Evolutionary conservation across 2,797 vertebrate species (phyloP), one percentile per base, ranked within the genome.

Genomic region (Apogon talboti): DNA sequence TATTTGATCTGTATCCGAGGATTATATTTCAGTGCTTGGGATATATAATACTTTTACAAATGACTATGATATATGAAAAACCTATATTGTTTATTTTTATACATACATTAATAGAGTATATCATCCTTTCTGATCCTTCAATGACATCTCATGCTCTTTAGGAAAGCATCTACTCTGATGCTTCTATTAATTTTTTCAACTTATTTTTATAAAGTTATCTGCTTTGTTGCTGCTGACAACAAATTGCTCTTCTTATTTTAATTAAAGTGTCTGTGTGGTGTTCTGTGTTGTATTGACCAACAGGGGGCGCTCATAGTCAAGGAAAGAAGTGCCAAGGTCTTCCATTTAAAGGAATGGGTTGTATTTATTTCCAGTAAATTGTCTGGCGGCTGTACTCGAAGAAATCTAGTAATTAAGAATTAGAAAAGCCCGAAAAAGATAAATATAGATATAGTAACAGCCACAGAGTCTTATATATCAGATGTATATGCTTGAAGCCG

Each of bases 271-370:
- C 7, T 4, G 13, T 6, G n/a, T 44, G 44, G 42, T 66, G 74
- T 37, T 55, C 8, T 79, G 19, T 24, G 33, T 33, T 8, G 0
- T n/a, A 1, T 28, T 0, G 0, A n/a, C 83, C 90, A 83, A 62
- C 48, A 90, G 89, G 75, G 79, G 85, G 89, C 11, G 81, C 90
- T 85, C 81, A 16, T n/a, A 38, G 51, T 70, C 68, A 60, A 70
- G 48, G 43, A 44, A 75, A 83, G 43, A 13, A 13, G 41, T 54
- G 60, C 64, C 60, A 56, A 50, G 57, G 70, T 65, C 77, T 71
- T 48, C 35, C 59, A 66, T 79, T 88, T 74, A 84, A 74, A 83
- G 76, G 70, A 71, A 73, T 2, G 53, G 40, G 51, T 46, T 75
- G 30, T 70, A 62, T 80, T 85, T 72, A 74, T 79, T 78, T 68